A percentile compares a stretch with the other conserved stretches of the same genome.
These are phyloP conservation scores for Apostichopus californicus DNA, from an alignment of 35 echinoderm and acorn worm genomes.

Conservation along the genomic window DNA sequence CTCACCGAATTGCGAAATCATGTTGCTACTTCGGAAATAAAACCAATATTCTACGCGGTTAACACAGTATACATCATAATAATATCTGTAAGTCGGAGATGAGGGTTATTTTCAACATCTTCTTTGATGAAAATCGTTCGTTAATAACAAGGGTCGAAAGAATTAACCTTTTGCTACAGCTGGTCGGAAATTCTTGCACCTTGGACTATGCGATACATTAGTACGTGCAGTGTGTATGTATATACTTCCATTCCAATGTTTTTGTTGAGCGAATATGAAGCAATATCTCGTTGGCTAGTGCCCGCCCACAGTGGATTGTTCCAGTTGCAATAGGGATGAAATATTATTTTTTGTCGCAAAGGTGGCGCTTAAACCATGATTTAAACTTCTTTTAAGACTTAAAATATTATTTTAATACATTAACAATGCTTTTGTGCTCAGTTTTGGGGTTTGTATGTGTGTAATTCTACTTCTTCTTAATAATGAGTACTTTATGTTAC, in stretches of 20 bases:
- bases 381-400: no score
- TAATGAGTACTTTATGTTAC: not conserved
- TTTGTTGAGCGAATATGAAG: conserved; percentile 18
- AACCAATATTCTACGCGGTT: not conserved
- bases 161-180: not conserved
- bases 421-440: no score
- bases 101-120: not conserved
- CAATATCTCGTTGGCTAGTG: conserved; percentile 29
- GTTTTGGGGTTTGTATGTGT: no score
- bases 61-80: not conserved
- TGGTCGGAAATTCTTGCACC: not conserved
- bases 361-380: not conserved
- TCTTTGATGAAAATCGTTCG: not conserved
- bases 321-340: not conserved
- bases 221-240: not conserved
- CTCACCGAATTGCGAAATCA: conserved; percentile 51
- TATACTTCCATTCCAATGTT: conserved; percentile 20
- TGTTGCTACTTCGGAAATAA: not conserved
- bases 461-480: no score
- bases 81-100: not conserved
- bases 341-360: not conserved
- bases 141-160: not conserved
- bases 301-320: conserved; percentile 27
- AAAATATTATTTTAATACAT: no score
- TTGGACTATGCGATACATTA: no score